Base-by-base conservation (phyloP, 2,797 vertebrate species). In the Anguilla pacifica region DNA sequence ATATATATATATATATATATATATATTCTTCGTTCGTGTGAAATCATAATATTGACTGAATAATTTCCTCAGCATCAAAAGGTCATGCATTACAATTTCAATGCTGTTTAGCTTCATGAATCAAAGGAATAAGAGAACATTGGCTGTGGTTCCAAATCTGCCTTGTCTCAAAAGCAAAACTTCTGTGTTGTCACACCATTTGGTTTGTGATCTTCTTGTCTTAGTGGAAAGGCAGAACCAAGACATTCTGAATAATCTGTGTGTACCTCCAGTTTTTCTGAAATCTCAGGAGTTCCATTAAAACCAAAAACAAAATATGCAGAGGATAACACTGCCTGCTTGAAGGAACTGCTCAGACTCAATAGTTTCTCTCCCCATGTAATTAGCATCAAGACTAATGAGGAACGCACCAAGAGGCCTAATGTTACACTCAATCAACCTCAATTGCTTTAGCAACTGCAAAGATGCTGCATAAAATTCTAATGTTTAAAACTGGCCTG, bases 381-480 rank as follows among this genome's bases (percentile, higher is more conserved):
- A 83, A 87, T 87, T 87, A 83, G 79, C 79, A 70, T 59, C 59
- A 51, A 53, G 57, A 28, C 86, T 83, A 87, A 87, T 83, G 59
- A 87, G 35, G 25, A 77, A 77, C 35, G 72, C 72, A 77, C 31
- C 72, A 77, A 77, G 31, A 77, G 72, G 35, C 13, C 72, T 77
- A 77, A 77, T 77, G 72, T 43, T 77, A 35, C 72, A 77, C 72
- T 77, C 72, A 77, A 77, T 77, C 35, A 77, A 77, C 31, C 72
- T 77, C 72, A 77, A 83, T 51, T 82, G 77, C 77, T 67, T 43
- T 83, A 61, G 57, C 39, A 67, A 83, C 79, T 64, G 39, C 39
- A 77, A 43, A 39, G 72, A 77, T 17, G 72, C 17, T 39, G 64
- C 1, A 5, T 67, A 43, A 35, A 43, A 77, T 43, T 13, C 35